These are phyloP conservation scores for Melieria picta DNA, from an alignment of 2,888 invertebrate genomes.

Conservation along the genomic window DNA sequence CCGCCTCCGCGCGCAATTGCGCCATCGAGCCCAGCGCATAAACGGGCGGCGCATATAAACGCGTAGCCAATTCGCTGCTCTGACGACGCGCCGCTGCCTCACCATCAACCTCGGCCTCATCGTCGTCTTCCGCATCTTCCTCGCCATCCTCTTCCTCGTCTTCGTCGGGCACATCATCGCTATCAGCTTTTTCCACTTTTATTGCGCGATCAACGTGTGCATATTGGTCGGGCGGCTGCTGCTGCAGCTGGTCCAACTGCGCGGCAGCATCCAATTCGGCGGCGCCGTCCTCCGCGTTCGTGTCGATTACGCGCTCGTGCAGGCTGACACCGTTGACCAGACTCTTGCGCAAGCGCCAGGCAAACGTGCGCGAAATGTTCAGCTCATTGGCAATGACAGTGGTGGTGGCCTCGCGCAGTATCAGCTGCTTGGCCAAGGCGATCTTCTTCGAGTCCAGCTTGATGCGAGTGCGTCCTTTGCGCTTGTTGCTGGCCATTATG, in stretches of 20 bases:
- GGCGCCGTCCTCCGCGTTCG: constrained; percentile 48
- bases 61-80: too few species aligned
- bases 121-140: constrained; percentile 8
- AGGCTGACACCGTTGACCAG: constrained; percentile 63
- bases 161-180: constrained; percentile 26
- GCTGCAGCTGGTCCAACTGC: constrained; percentile 27
- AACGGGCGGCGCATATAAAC: too few species aligned
- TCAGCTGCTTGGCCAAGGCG: constrained; percentile 62
- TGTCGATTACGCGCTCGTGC: constrained; percentile 63
- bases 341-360: constrained; percentile 64
- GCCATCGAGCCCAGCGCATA: too few species aligned
- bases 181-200: constrained; percentile 42
- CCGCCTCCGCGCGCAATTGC: too few species aligned
- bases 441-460: constrained; percentile 64
- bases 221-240: background rate
- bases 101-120: constrained; percentile 16
- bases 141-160: constrained; percentile 6
- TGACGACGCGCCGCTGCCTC: background rate
- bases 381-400: constrained; percentile 64
- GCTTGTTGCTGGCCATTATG: constrained; percentile 55
- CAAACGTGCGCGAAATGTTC: constrained; percentile 63
- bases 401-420: constrained; percentile 62
- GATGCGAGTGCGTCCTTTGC: constrained; percentile 64
- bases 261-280: constrained; percentile 13
- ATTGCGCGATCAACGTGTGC: constrained; percentile 24